These are phyloP conservation scores for Drosophila burlai DNA, from an alignment of 1,140 invertebrate genomes.

Conservation along the genomic window DNA sequence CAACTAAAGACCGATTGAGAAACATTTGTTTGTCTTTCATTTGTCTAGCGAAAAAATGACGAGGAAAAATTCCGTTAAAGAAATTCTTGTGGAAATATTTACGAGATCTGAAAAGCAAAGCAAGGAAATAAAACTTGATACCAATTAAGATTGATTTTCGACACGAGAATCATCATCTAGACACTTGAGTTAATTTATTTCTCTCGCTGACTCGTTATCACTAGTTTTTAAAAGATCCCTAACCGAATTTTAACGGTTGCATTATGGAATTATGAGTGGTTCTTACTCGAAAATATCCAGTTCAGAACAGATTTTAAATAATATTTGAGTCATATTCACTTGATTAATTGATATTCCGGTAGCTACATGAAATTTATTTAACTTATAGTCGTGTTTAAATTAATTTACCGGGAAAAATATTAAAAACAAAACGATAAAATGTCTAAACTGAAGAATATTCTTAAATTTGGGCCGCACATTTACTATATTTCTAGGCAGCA, in stretches of 20 bases:
- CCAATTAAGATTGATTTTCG: background rate
- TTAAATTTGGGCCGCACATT: conserved; percentile 6
- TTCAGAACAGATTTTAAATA: background rate
- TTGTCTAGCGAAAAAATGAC: conserved; percentile 5
- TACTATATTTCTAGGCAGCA: conserved; percentile 17
- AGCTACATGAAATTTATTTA: background rate
- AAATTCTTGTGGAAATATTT: conserved; percentile 13
- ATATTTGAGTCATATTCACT: background rate
- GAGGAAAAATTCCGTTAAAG: conserved; percentile 10
- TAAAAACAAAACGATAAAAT: conserved; percentile 11
- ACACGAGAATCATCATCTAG: background rate
- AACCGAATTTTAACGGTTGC: background rate
- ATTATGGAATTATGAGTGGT: background rate
- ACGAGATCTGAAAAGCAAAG: background rate
- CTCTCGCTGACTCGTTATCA: background rate
- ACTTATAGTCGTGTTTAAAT: background rate
- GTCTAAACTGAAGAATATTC: background rate
- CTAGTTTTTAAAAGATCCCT: background rate
- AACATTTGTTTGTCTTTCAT: conserved; percentile 23
- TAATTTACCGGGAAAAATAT: conserved; percentile 2
- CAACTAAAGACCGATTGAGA: conserved; percentile 33
- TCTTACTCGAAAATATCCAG: background rate
- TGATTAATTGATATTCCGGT: background rate
- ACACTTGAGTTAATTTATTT: background rate
- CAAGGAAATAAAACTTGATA: background rate